Conservation (phyloP, 2,888 invertebrate genomes). For the Onthophagus sagittarius region DNA sequence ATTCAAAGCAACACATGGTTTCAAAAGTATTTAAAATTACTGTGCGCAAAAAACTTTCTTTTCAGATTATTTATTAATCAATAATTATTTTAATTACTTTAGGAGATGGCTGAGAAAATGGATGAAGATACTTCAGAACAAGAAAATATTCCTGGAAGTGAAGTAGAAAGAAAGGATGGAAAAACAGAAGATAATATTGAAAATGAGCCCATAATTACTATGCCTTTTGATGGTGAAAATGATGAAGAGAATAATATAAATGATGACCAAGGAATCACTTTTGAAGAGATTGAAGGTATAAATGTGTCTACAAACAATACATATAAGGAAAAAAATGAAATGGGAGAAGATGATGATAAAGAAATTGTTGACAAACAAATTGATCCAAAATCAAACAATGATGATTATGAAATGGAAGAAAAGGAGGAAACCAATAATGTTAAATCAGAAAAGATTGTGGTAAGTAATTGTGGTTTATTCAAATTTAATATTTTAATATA, state of each 20-base stretch:
- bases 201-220: conserved; percentile 4
- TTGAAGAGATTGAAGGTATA: neutral
- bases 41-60: too few relatives aligned
- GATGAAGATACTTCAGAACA: conserved; percentile 13
- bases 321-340: conserved; percentile 8
- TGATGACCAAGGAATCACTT: neutral
- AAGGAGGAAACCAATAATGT: neutral
- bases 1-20: too few relatives aligned
- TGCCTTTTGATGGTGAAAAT: neutral
- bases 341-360: neutral
- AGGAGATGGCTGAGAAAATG: neutral
- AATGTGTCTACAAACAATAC: neutral
- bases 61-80: too few relatives aligned
- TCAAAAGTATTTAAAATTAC: too few relatives aligned
- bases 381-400: conserved; percentile 14
- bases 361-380: conserved; percentile 3
- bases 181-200: conserved; percentile 27
- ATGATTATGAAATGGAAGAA: conserved; percentile 1
- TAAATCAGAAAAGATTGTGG: neutral
- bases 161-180: conserved; percentile 42
- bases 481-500: too few relatives aligned
- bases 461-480: too few relatives aligned
- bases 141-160: conserved; percentile 34
- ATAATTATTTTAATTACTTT: too few relatives aligned
- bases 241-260: neutral